phyloP scores from a whole-genome alignment of 1,140 invertebrate genomes.

The Theocolax elegans region DNA sequence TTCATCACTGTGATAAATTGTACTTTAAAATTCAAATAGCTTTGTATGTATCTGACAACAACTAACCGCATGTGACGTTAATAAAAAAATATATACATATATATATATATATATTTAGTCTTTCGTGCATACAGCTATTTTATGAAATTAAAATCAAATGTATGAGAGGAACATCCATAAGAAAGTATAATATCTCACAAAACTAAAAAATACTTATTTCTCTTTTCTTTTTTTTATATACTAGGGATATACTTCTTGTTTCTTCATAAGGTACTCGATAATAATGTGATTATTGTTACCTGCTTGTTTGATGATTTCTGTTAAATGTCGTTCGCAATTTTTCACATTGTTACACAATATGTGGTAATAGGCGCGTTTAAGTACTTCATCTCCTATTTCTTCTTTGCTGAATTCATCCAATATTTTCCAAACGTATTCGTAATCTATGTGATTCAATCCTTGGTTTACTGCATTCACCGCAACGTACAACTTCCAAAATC shows the following conservation, averaged over 20 bases:
- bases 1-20: too few species aligned
- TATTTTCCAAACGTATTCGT: conserved; percentile 47
- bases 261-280: conserved; percentile 15
- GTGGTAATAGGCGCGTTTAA: conserved; percentile 44
- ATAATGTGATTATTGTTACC: conserved; percentile 47
- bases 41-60: too few species aligned
- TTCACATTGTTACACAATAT: conserved; percentile 49
- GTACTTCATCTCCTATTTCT: conserved; percentile 24
- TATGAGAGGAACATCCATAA: too few species aligned
- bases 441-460: conserved; percentile 49
- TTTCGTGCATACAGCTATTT: background rate
- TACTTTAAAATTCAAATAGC: too few species aligned
- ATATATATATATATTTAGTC: background rate
- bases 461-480: conserved; percentile 42
- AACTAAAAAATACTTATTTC: background rate
- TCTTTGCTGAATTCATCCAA: conserved; percentile 38
- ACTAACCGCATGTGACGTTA: too few species aligned
- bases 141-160: background rate
- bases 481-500: conserved; percentile 48
- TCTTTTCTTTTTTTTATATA: background rate
- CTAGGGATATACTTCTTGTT: background rate
- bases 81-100: background rate
- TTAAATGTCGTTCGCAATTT: conserved; percentile 42
- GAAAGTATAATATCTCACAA: background rate
- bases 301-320: conserved; percentile 47